phyloP scores from a whole-genome alignment of 2,888 invertebrate species.

The Sinohyriopsis cumingii region DNA sequence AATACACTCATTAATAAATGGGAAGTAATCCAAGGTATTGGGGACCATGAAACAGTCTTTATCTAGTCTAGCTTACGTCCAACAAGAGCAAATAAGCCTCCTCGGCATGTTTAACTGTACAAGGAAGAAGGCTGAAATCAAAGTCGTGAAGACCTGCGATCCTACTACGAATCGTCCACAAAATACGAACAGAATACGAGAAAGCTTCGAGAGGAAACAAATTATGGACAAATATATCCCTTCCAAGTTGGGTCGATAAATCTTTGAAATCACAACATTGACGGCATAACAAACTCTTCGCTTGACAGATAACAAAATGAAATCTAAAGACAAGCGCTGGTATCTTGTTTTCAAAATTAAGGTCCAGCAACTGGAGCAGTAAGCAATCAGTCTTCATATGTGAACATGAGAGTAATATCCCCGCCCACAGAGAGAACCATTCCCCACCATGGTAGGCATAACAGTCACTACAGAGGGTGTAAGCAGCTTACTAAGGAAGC shows the following conservation, averaged over 20 bases:
- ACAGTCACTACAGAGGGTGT: too few relatives aligned
- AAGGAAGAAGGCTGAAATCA: constrained; percentile 1
- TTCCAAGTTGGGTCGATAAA: constrained; percentile 4
- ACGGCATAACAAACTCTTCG: constrained; percentile 5
- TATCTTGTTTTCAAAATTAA: background rate
- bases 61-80: background rate
- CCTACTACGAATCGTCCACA: background rate
- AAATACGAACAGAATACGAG: background rate
- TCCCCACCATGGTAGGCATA: background rate
- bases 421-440: background rate
- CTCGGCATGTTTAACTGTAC: background rate
- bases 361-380: constrained; percentile 1
- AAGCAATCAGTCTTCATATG: constrained; percentile 1
- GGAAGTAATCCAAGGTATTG: constrained; percentile 1
- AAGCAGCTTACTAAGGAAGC: too few relatives aligned
- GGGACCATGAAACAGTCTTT: constrained; percentile 5
- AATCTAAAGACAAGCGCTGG: background rate
- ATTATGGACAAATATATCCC: constrained; percentile 10
- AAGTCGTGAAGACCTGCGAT: background rate
- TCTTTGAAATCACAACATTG: background rate
- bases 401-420: constrained; percentile 1
- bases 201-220: constrained; percentile 1
- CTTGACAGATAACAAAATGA: background rate
- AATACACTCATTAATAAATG: constrained; percentile 3
- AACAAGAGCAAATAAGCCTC: background rate